Conservation (phyloP, 2,888 invertebrate genomes). For the Lasioglossum zephyrum region DNA sequence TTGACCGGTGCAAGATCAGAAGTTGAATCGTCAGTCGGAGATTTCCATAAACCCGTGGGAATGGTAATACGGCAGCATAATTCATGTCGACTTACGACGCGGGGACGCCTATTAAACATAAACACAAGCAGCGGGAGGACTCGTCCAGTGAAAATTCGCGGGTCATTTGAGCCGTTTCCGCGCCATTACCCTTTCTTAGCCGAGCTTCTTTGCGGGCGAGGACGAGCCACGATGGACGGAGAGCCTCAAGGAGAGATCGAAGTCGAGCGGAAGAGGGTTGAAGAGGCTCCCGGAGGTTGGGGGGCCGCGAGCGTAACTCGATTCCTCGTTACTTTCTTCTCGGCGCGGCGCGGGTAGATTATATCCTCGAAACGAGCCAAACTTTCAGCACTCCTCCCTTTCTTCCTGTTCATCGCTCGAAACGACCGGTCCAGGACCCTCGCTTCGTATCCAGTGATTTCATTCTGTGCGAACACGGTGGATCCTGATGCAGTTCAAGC, state of each 20-base stretch:
- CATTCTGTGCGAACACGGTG: conserved; percentile 36
- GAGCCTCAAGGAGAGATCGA: conserved; percentile 53
- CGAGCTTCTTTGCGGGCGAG: conserved; percentile 63
- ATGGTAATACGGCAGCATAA: conserved; percentile 71
- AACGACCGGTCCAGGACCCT: conserved; percentile 54
- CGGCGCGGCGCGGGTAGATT: conserved; percentile 65
- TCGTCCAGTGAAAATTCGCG: conserved; percentile 79
- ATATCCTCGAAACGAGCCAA: conserved; percentile 68
- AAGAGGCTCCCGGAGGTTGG: conserved; percentile 24
- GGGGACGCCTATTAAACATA: conserved; percentile 77
- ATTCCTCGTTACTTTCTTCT: conserved; percentile 75
- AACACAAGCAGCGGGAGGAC: conserved; percentile 76
- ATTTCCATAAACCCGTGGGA: conserved; percentile 76
- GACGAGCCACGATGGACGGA: conserved; percentile 42
- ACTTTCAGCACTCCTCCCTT: conserved; percentile 53
- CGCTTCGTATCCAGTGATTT: conserved; percentile 41
- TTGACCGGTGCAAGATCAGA: background rate
- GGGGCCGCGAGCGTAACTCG: conserved; percentile 70
- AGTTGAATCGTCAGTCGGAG: background rate
- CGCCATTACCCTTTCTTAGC: conserved; percentile 83
- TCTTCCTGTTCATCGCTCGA: conserved; percentile 56
- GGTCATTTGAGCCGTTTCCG: conserved; percentile 84
- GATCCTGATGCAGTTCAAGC: background rate
- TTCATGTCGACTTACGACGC: conserved; percentile 66
- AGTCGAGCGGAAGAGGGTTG: conserved; percentile 56